Evolutionary conservation across 92 coral and sea anemone genomes (phyloP), one percentile per base, ranked within the genome.

Genomic region (Parazoanthus atlanticus): DNA sequence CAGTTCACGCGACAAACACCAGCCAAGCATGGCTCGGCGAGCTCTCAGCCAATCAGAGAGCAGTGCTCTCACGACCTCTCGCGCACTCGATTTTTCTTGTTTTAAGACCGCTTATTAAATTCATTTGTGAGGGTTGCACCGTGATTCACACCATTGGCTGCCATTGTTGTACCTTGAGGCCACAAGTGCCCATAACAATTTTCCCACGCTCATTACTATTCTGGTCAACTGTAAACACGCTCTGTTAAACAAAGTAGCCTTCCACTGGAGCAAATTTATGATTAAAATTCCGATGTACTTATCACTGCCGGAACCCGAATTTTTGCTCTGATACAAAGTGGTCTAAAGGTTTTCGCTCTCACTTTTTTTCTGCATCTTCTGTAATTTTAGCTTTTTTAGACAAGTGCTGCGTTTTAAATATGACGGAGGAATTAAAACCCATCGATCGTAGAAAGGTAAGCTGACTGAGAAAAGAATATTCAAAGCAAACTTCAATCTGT

Each of bases 191-290:
- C 29, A 69, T n/a, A 73, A 69, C 76, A 84, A 72, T 73, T 89
- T 91, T 91, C 93, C 93, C 93, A 91, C 93, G 93, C 91, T 91
- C 87, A 78, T 69, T 61, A 85, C 93, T 85, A 91, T 91, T 80
- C 83, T 81, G 41, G 80, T 88, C 78, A 80, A 80, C 85, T 80
- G 79, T 88, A 91, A 89, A 91, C 91, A 91, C 90, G 88, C 65
- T 88, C 54, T 43, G 47, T 65, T 74, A 84, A 90, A 89, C 90
- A 85, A 70, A 65, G 13, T 17, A 30, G 77, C 84, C 75, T 73
- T n/a, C 6, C 76, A 32, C 23, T 41, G 83, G 84, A 49, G 30
- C 33, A 80, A 80, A 47, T n/a, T 29, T 17, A 32, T 74, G 58
- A 72, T 69, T 69, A 76, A 83, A 72, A 29, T 67, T 40, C 41